Evolutionary conservation across 2,888 invertebrate species (phyloP).

Genomic region (Ophion ellenae): DNA sequence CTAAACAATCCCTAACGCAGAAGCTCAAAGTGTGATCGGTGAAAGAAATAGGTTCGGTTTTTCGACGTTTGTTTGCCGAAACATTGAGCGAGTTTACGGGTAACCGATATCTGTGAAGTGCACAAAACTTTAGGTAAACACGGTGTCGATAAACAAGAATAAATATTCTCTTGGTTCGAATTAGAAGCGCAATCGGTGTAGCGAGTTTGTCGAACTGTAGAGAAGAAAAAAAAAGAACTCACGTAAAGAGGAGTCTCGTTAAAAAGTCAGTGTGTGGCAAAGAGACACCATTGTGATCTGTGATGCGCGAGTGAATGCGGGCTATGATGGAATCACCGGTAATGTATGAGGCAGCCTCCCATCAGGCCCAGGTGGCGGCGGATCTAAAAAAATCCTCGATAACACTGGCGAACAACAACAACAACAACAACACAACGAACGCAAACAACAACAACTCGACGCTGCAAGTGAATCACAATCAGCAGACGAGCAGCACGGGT

Average conservation of each 20-base stretch:
- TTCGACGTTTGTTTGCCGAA: not conserved
- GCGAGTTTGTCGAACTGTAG: not conserved
- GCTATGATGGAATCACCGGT: slow-evolving; percentile 92
- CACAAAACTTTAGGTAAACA: not conserved
- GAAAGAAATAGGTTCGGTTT: not conserved
- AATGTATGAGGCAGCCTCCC: slow-evolving; percentile 91
- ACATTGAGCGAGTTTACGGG: not conserved
- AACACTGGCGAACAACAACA: slow-evolving; percentile 84
- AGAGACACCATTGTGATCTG: slow-evolving; percentile 56
- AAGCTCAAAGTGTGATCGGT: not conserved
- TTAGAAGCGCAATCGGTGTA: not conserved
- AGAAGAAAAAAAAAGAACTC: not conserved
- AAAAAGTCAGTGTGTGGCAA: not conserved
- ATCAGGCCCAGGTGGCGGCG: slow-evolving; percentile 84
- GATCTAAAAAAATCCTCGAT: slow-evolving; percentile 87
- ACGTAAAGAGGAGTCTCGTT: too few relatives aligned
- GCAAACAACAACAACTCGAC: slow-evolving; percentile 81
- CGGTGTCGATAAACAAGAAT: not conserved
- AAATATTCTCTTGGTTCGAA: not conserved
- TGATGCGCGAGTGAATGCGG: slow-evolving; percentile 79
- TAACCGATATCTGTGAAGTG: slow-evolving; percentile 6
- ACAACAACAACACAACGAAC: slow-evolving; percentile 78
- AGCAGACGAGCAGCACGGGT: slow-evolving; percentile 85
- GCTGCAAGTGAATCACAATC: slow-evolving; percentile 84
- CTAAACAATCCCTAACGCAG: not conserved